A percentile compares a stretch with the other conserved stretches of the same genome.
These are phyloP conservation scores for Acanthosepion pharaonis DNA, from an alignment of 2,888 invertebrate species.

Conservation along the genomic window DNA sequence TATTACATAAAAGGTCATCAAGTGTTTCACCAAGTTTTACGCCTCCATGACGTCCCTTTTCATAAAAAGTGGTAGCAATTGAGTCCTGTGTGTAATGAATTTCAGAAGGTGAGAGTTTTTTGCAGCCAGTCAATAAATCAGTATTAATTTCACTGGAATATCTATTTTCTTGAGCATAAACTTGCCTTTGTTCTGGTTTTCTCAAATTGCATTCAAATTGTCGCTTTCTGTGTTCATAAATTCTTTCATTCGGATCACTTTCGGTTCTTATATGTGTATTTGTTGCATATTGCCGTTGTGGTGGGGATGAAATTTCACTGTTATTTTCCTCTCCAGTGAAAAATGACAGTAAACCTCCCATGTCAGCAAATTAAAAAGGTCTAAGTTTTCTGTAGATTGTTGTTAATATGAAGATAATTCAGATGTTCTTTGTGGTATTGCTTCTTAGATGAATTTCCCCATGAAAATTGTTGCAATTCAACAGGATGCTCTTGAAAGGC, in stretches of 20 bases:
- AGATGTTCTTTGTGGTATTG: background rate
- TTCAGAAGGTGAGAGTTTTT: background rate
- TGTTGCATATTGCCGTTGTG: too few species aligned
- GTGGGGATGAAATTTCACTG: too few species aligned
- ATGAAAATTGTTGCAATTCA: background rate
- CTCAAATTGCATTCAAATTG: background rate
- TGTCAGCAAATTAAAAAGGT: too few species aligned
- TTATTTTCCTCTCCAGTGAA: background rate
- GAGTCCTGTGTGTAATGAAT: background rate
- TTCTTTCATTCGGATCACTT: rapidly evolving
- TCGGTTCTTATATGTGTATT: too few species aligned
- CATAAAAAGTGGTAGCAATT: background rate
- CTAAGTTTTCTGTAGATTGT: background rate
- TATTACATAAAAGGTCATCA: background rate
- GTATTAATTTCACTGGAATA: background rate
- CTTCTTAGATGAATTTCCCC: background rate
- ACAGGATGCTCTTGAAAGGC: background rate
- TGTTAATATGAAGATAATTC: background rate
- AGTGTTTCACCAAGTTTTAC: background rate
- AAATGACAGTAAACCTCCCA: background rate
- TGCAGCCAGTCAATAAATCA: background rate
- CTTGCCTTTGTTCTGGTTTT: too few species aligned
- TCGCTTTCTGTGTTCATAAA: background rate
- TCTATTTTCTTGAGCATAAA: too few species aligned
- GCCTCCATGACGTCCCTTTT: background rate